A percentile compares a stretch with the other conserved stretches of the same genome.
phyloP scores from a whole-genome alignment of 2,797 vertebrate species.

The Pseudochromis fuscus region DNA sequence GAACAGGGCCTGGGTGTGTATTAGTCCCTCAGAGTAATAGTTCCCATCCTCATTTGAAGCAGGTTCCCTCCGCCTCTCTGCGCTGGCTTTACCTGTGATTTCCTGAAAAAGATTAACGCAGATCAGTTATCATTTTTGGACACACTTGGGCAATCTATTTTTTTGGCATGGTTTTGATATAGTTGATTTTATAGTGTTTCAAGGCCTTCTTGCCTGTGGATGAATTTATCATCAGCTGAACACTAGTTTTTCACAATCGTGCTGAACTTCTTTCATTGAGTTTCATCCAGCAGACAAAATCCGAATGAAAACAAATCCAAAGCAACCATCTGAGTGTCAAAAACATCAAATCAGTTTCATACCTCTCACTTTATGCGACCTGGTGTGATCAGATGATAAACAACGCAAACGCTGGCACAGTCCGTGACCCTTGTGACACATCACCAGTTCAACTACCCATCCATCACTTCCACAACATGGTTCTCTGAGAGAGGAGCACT shows the following conservation, averaged over 20 bases:
- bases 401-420: constrained; percentile 33
- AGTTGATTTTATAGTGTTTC: constrained; percentile 11
- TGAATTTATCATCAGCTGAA: constrained; percentile 13
- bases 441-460: constrained; percentile 23
- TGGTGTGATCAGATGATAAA: constrained; percentile 54
- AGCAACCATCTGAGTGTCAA: constrained; percentile 6
- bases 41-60: constrained; percentile 45
- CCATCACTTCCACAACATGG: constrained; percentile 33
- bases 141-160: background rate
- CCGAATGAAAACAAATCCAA: constrained; percentile 1
- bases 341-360: constrained; percentile 54
- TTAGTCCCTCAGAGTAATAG: constrained; percentile 63
- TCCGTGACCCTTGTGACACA: constrained; percentile 48
- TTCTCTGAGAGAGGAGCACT: constrained; percentile 12
- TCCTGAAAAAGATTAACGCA: constrained; percentile 27
- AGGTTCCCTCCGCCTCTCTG: constrained; percentile 24
- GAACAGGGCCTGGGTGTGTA: constrained; percentile 61
- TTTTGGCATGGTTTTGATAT: constrained; percentile 4
- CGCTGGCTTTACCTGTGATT: constrained; percentile 35
- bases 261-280: too few species aligned
- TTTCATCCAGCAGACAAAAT: background rate
- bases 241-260: too few species aligned
- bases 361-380: constrained; percentile 20
- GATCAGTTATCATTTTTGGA: constrained; percentile 22
- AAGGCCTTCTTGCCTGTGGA: background rate